These are phyloP conservation scores for Entomyzon cyanotis DNA, from an alignment of 2,113 vertebrate species.

Conservation along the genomic window DNA sequence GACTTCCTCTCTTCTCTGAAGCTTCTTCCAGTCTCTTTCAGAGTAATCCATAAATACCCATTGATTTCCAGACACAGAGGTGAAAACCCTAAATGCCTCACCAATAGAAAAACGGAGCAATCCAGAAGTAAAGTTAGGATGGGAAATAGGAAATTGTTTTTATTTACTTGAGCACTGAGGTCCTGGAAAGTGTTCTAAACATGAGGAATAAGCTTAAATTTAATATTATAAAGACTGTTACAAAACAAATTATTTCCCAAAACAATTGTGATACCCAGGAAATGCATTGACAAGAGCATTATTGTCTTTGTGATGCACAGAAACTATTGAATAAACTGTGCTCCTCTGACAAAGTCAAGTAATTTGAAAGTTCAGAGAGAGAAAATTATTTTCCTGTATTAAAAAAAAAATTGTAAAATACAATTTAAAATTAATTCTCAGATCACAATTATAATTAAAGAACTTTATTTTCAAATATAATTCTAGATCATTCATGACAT, in stretches of 20 bases:
- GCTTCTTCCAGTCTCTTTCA: not conserved
- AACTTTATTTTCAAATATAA: not conserved
- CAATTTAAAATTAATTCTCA: not conserved
- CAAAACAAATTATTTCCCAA: not conserved
- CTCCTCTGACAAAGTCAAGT: not conserved
- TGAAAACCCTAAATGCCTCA: not conserved
- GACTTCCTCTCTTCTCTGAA: not conserved
- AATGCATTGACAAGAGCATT: not conserved
- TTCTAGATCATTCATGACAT: not conserved
- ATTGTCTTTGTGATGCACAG: not conserved
- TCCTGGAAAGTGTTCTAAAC: not conserved
- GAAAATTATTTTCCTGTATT: not conserved
- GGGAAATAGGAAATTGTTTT: not conserved
- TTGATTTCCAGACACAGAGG: fast-evolving
- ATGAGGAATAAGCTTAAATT: not conserved
- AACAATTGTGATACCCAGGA: not conserved
- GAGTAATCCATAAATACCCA: not conserved
- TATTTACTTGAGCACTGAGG: not conserved
- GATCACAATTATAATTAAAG: not conserved
- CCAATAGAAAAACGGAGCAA: fast-evolving
- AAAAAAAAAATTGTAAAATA: not conserved
- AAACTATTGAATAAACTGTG: not conserved
- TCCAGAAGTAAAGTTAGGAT: not conserved
- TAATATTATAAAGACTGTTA: not conserved
- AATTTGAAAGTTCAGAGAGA: not conserved